Evolutionary conservation across 1,140 invertebrate species (phyloP), one percentile per base, ranked within the genome.

Genomic region (Globodera rostochiensis): DNA sequence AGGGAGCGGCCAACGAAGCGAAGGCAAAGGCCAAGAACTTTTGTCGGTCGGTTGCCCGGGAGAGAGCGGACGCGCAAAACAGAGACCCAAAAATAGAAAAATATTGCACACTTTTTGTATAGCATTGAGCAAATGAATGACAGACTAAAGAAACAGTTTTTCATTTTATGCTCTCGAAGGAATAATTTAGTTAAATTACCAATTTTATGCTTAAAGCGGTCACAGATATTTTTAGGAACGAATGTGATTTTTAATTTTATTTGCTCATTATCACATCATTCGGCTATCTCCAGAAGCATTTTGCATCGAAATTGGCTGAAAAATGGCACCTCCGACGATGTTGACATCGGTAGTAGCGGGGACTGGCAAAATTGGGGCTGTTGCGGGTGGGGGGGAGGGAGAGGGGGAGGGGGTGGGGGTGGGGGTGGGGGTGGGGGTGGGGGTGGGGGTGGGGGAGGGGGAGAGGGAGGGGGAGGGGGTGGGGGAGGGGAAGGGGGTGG

Each of bases 251-350:
- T 19, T 19, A 64, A 64, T 64, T 15, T 19, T 64, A 36, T 36
- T 19, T 64, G 11, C 19, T 64, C 15, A 64, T 1, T 19, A 64
- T 64, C 13, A 19, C 15, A 64, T 64, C 57, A 64, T 64, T 64
- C 15, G 13, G 57, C 19, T 64, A 19, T 64, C 57, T 64, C 49
- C 70, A 25, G 77, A 66, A 19, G 53, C 64, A 21, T 78, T 78
- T 69, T 78, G 77, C 60, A 78, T 78, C 15, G 77, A 78, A 49
- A 78, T 78, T 7, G 77, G 77, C n/a, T 66, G 46, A 69, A 78
- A 78, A 69, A 78, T 78, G 47, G 77, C 77, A 21, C 77, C 77
- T 5, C 77, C 77, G 49, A 78, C 77, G 66, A 78, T 78, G 70
- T 78, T 78, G 45, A 78, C 77, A 53, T 66, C 21, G 47, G 47